Evolutionary conservation across 1,140 invertebrate species (phyloP), one percentile per base, ranked within the genome.

Genomic region (Notospermus geniculatus): DNA sequence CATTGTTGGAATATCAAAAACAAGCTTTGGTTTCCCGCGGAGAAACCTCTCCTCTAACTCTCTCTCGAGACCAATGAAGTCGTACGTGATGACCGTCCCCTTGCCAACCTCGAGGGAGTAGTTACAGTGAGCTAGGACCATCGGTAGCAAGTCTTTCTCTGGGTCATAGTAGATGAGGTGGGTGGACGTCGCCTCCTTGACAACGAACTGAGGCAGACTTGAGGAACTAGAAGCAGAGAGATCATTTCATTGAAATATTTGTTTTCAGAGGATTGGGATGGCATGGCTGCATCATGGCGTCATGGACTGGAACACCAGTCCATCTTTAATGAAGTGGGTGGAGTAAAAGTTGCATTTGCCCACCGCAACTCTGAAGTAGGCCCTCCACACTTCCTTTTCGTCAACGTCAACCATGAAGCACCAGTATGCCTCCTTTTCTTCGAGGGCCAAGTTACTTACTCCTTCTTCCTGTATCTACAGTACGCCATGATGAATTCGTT

Each of bases 111-210:
- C 36, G 57, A 75, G 68, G 4, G 71, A 71, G 57, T 74, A 74
- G 55, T 71, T 69, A 54, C 69, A 74, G 56, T 72, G 68, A 9
- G 71, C 64, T 15, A 76, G 65, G 11, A 76, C 63, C 45, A 76
- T 30, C 11, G 72, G 71, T 23, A 72, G 62, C 29, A 76, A 46
- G 58, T 76, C 74, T 46, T 60, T 59, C 17, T 72, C 71, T 25
- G 68, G 70, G 25, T 74, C 64, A 56, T 67, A 74, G 32, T 62
- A 61, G 13, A 76, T 67, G 36, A 76, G 63, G 45, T 75, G 71
- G 13, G 70, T 57, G 27, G 62, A 23, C 11, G 62, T 70, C 7
- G 67, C 23, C 1, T 62, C 57, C 2, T 52, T 61, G 22, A 67
- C 57, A 4, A 55, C 36, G 1, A 70, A 66, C 43, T 62, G 60